Percentiles rank a stretch among this genome's conserved stretches.
Evolutionary conservation across 1,140 invertebrate species (phyloP).

Genomic region (Drusus annulatus): DNA sequence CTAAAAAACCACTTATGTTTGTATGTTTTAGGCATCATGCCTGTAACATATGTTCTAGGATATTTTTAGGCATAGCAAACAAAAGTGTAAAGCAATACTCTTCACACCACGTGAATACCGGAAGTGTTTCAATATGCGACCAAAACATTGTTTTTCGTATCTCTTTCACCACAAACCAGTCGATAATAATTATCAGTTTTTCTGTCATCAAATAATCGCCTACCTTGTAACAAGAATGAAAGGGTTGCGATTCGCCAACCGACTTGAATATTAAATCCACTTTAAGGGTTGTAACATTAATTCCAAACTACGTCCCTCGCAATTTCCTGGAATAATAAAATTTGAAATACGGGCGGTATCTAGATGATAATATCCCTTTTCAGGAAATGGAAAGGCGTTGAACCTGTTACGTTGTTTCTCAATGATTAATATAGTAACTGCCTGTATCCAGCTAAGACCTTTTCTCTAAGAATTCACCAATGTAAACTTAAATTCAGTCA

Average conservation of each 20-base stretch:
- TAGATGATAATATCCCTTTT: constrained; percentile 13
- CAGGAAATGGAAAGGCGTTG: constrained; percentile 11
- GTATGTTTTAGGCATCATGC: too few species aligned
- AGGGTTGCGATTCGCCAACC: neutral
- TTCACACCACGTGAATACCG: too few species aligned
- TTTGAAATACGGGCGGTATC: constrained; percentile 34
- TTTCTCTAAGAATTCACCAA: too few species aligned
- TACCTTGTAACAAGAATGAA: constrained; percentile 6
- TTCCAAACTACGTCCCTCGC: constrained; percentile 31
- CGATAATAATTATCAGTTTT: neutral
- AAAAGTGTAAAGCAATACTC: too few species aligned
- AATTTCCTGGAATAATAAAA: constrained; percentile 44
- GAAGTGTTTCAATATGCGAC: too few species aligned
- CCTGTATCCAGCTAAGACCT: too few species aligned
- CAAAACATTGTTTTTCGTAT: neutral
- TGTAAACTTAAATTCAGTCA: too few species aligned
- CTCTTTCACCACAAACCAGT: neutral
- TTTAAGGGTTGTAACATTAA: constrained; percentile 40
- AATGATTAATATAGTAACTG: neutral
- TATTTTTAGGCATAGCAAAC: too few species aligned
- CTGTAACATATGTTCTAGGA: too few species aligned
- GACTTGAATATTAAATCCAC: constrained; percentile 40
- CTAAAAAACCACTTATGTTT: too few species aligned
- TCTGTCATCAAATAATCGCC: constrained; percentile 7
- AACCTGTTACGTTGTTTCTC: constrained; percentile 16